A percentile compares a stretch with the other conserved stretches of the same genome.
phyloP scores from a whole-genome alignment of 2,113 vertebrate genomes.

The Carettochelys insculpta region DNA sequence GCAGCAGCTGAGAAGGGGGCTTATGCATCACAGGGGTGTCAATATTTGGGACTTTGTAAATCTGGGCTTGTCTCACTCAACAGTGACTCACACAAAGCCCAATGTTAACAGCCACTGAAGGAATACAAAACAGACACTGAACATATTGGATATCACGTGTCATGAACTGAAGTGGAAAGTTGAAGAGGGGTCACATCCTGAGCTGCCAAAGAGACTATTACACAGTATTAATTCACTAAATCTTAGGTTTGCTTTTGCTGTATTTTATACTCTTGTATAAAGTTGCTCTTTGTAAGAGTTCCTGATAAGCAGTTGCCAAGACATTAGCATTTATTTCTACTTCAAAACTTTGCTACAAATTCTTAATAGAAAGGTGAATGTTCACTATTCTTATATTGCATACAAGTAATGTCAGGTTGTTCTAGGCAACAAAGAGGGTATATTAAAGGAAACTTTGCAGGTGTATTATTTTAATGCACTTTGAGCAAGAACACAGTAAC shows the following conservation, averaged over 20 bases:
- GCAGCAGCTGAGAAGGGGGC: too few species aligned
- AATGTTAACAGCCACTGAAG: neutral
- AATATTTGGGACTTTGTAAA: neutral
- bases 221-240: neutral
- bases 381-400: neutral
- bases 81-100: neutral
- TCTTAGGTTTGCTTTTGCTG: neutral
- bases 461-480: neutral
- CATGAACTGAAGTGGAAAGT: constrained; percentile 11
- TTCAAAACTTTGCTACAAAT: neutral
- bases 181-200: neutral
- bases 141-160: neutral
- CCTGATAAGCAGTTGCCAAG: neutral
- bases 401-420: neutral
- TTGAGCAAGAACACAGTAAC: constrained; percentile 4
- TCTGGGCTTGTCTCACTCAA: neutral
- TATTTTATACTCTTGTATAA: neutral
- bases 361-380: neutral
- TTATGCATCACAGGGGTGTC: neutral
- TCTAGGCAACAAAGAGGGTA: neutral
- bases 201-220: neutral
- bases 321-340: neutral
- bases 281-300: neutral
- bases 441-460: neutral
- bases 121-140: neutral